A percentile compares a stretch with the other conserved stretches of the same genome.
Conservation (phyloP, 2,888 invertebrate genomes). For the Micoletzkya japonica region DNA sequence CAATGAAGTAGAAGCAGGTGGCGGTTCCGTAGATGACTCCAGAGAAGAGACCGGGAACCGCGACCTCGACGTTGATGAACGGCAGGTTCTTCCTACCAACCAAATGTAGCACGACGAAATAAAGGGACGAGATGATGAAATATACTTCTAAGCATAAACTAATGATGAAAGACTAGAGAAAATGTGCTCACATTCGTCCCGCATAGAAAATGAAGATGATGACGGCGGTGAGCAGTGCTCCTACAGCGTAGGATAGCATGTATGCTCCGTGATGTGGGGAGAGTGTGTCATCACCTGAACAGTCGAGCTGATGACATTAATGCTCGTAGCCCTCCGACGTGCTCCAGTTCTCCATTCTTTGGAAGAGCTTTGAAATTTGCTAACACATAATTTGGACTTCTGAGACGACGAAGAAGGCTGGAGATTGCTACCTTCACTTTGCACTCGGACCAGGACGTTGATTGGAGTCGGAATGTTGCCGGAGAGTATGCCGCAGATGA, state of each 20-base stretch:
- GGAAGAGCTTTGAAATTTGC: too few relatives aligned
- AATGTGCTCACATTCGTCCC: slow-evolving; percentile 18
- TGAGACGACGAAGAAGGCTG: too few relatives aligned
- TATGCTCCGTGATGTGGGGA: slow-evolving; percentile 20
- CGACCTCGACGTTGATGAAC: slow-evolving; percentile 43
- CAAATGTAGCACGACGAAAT: too few relatives aligned
- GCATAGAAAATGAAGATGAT: slow-evolving; percentile 32
- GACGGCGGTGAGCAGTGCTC: slow-evolving; percentile 12
- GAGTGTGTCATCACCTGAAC: background rate
- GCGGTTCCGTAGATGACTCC: slow-evolving; percentile 45
- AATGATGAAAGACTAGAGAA: background rate
- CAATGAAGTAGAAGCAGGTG: slow-evolving; percentile 40
- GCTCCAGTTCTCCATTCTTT: too few relatives aligned
- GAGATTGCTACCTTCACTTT: slow-evolving; percentile 14
- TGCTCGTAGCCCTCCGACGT: too few relatives aligned
- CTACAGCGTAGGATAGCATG: slow-evolving; percentile 15
- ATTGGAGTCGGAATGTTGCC: slow-evolving; percentile 48
- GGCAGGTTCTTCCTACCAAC: slow-evolving; percentile 31
- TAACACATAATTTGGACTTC: too few relatives aligned
- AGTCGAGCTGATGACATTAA: too few relatives aligned
- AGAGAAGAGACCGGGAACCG: slow-evolving; percentile 38
- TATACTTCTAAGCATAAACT: too few relatives aligned
- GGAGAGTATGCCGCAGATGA: slow-evolving; percentile 43
- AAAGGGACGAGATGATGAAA: too few relatives aligned
- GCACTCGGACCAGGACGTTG: slow-evolving; percentile 20